These are phyloP conservation scores for Mallotus villosus DNA, from an alignment of 2,797 vertebrate genomes.

Conservation along the genomic window DNA sequence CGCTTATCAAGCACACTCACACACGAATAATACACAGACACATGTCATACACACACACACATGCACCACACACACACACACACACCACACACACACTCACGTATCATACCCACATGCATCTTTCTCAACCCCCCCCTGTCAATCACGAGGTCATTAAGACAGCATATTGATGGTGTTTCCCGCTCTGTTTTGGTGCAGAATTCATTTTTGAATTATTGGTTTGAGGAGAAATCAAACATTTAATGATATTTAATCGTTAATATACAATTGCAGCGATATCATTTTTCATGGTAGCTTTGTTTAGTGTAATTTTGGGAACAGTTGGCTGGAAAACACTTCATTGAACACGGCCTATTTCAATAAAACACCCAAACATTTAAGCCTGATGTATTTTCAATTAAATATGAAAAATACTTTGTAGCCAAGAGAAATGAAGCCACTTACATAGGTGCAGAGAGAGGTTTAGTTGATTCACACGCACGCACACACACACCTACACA, in stretches of 20 bases:
- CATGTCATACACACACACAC: neutral
- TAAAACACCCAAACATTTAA: neutral
- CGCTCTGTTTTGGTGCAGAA: conserved; percentile 67
- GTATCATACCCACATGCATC: neutral
- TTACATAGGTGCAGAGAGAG: neutral
- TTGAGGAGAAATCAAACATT: conserved; percentile 64
- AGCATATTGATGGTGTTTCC: conserved; percentile 59
- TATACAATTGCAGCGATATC: conserved; percentile 65
- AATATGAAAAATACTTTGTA: neutral
- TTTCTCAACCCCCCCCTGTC: conserved; percentile 48
- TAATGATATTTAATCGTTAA: conserved; percentile 73
- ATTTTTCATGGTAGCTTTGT: conserved; percentile 62
- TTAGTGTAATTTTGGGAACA: conserved; percentile 58
- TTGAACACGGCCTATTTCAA: conserved; percentile 26
- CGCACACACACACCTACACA: too few relatives aligned
- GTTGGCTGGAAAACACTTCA: conserved; percentile 57
- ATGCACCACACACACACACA: conserved; percentile 7
- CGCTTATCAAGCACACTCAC: conserved; percentile 86
- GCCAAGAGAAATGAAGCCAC: neutral
- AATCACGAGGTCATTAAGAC: conserved; percentile 68
- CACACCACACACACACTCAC: conserved; percentile 5
- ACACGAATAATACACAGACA: neutral
- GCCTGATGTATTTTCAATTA: neutral
- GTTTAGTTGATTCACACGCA: too few relatives aligned
- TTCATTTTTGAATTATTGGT: conserved; percentile 72